Percentiles rank a stretch among this genome's conserved stretches.
These are phyloP conservation scores for Aphrocallistes beatrix DNA, from an alignment of 37 sponge, comb jelly and placozoan species.

Conservation along the genomic window DNA sequence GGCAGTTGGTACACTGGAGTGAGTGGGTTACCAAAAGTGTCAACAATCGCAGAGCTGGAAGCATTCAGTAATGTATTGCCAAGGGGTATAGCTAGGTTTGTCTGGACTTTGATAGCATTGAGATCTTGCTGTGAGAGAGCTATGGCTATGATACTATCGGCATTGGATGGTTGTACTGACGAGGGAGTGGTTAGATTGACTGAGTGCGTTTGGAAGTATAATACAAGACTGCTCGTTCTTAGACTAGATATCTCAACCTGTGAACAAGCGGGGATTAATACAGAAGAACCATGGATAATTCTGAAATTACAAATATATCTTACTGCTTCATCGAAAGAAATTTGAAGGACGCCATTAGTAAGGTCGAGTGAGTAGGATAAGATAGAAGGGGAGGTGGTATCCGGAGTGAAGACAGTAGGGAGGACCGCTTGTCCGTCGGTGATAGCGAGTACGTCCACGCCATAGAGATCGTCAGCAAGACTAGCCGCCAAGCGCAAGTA, in stretches of 20 bases:
- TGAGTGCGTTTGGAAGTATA: not conserved
- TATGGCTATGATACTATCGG: slow-evolving; percentile 42
- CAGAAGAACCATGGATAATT: not conserved
- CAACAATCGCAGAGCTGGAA: slow-evolving; percentile 27
- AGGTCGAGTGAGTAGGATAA: slow-evolving; percentile 44
- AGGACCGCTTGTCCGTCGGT: slow-evolving; percentile 71
- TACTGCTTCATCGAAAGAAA: slow-evolving; percentile 70
- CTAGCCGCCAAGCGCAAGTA: slow-evolving; percentile 53
- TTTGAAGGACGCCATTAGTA: slow-evolving; percentile 36
- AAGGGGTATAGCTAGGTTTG: slow-evolving; percentile 34
- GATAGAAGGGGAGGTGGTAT: slow-evolving; percentile 37
- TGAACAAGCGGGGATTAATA: not conserved
- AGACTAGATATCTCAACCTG: not conserved
- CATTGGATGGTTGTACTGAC: slow-evolving; percentile 47
- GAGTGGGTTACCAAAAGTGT: slow-evolving; percentile 51
- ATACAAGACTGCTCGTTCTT: not conserved
- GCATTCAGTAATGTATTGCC: slow-evolving; percentile 49
- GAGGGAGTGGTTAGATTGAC: slow-evolving; percentile 31
- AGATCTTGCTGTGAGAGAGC: slow-evolving; percentile 36
- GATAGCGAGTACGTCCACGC: slow-evolving; percentile 58
- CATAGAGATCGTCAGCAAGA: slow-evolving; percentile 57
- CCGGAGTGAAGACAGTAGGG: slow-evolving; percentile 29
- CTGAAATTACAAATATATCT: slow-evolving; percentile 41
- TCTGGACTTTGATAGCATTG: slow-evolving; percentile 49
- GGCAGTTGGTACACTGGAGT: slow-evolving; percentile 26